phyloP scores from a whole-genome alignment of 2,113 vertebrate genomes.

The Microtus ochrogaster region DNA sequence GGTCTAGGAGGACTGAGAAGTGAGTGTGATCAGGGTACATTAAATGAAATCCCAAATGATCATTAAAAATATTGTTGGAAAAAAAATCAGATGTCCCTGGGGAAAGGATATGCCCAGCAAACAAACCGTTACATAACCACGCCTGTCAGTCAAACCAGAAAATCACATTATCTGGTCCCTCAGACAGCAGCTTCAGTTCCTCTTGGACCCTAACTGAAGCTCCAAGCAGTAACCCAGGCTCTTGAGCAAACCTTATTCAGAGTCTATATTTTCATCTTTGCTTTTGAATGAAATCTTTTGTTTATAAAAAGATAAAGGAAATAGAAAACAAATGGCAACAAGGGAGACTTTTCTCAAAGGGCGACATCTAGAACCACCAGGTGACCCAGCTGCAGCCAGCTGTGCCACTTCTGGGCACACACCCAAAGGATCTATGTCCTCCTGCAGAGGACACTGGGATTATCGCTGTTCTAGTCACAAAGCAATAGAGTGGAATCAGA shows the following conservation, averaged over 20 bases:
- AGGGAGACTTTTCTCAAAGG: background rate
- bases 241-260: background rate
- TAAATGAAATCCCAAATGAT: background rate
- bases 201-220: background rate
- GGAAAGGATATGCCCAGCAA: background rate
- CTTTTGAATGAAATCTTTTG: background rate
- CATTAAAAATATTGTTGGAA: background rate
- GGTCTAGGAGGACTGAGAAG: background rate
- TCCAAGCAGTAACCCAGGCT: background rate
- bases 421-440: background rate
- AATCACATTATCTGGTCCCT: background rate
- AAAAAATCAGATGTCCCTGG: background rate
- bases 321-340: background rate
- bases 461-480: background rate
- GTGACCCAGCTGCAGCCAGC: background rate
- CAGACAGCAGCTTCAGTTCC: background rate
- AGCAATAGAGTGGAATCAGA: background rate
- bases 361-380: background rate
- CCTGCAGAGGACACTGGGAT: background rate
- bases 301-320: background rate
- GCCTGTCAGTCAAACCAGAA: background rate
- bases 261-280: background rate
- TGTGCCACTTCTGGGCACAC: background rate
- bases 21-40: background rate
- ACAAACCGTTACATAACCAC: background rate